Evolutionary conservation across 2,797 vertebrate genomes (phyloP), one percentile per base, ranked within the genome.

Genomic region (Megaceryle alcyon): DNA sequence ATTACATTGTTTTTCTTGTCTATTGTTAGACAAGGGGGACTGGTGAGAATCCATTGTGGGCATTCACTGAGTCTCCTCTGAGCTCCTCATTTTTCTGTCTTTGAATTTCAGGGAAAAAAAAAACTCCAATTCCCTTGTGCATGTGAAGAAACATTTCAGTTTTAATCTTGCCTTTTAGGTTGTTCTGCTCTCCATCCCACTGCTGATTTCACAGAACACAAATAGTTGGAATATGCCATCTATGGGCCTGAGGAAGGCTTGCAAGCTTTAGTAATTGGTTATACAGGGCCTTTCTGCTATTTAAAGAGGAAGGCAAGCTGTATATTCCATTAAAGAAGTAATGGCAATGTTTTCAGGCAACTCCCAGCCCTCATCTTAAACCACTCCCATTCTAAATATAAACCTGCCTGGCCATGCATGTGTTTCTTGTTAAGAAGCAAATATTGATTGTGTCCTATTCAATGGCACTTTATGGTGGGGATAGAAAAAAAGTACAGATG

Each of bases 221-320:
- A 79, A 77, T 73, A 90, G 97, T 89, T 86, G 85, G 68, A 97
- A 92, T 87, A 66, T 96, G 97, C 97, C 97, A 97, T 88, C 97
- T 97, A 96, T 57, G 79, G 97, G 97, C 82, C 88, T 94, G 71
- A 94, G 61, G 82, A 75, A 95, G 91, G 70, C 64, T 86, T 95
- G 95, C 93, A 96, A 72, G 92, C 70, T 75, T 48, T 71, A 54
- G 71, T n/a, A 68, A 76, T 53, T 61, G 43, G 28, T 72, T 63
- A 53, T 33, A 82, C 41, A 78, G 19, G 48, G 68, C 56, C 3
- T 3, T 41, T 87, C 39, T 83, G 59, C 78, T 91, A 49, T 91
- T 94, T 91, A 82, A 93, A 87, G 71, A 60, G 35, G 18, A 31
- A 94, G 7, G 3, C 46, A 63, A 80, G 65, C 53, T 78, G 72